These are phyloP conservation scores for Mesembrinibis cayennensis DNA, from an alignment of 2,113 vertebrate genomes.

Conservation along the genomic window DNA sequence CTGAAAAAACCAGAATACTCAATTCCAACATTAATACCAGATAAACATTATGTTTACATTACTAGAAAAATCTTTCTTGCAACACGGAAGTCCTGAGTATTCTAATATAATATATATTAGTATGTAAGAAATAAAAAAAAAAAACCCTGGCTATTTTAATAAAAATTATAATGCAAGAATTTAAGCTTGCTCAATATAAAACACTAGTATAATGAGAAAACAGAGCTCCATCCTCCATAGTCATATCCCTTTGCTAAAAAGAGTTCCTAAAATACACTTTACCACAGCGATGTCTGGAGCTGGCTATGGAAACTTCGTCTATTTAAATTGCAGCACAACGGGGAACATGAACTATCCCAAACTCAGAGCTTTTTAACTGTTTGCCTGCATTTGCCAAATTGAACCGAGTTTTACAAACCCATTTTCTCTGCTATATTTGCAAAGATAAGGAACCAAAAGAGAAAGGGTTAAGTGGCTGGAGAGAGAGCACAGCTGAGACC, in stretches of 20 bases:
- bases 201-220: not conserved
- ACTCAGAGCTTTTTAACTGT: conserved; percentile 1
- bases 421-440: not conserved
- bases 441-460: not conserved
- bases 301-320: conserved; percentile 18
- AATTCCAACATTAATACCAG: not conserved
- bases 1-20: not conserved
- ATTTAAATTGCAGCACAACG: not conserved
- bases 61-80: not conserved
- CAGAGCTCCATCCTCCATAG: not conserved
- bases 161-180: not conserved
- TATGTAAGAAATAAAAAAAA: not conserved
- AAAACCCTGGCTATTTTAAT: not conserved
- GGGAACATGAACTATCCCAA: not conserved
- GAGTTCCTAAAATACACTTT: not conserved
- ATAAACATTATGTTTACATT: not conserved
- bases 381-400: not conserved
- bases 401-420: not conserved
- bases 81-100: not conserved
- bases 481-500: conserved; percentile 18
- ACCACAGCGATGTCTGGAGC: not conserved
- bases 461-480: conserved; percentile 35
- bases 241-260: not conserved
- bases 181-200: not conserved
- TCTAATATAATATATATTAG: not conserved